Evolutionary conservation across 2,888 invertebrate species (phyloP).

Genomic region (Eueremaeus valkanovi): DNA sequence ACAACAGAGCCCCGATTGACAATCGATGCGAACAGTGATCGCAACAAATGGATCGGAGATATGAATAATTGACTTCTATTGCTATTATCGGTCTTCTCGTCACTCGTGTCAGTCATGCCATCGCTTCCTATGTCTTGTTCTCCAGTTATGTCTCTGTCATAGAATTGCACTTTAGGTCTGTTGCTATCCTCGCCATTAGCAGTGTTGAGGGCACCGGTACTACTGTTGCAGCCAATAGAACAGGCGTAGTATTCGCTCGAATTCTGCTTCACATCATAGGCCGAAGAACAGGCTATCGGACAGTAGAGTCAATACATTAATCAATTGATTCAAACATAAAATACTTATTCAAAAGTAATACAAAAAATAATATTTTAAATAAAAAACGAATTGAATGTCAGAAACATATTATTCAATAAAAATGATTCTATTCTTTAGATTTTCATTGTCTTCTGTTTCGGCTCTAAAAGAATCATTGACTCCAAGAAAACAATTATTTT

Average conservation of each 20-base stretch:
- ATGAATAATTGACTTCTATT: constrained; percentile 17
- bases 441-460: no score
- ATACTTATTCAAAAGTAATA: not conserved
- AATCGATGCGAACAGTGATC: not conserved
- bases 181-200: not conserved
- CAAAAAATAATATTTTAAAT: not conserved
- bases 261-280: not conserved
- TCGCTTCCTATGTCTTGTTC: not conserved
- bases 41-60: constrained; percentile 24
- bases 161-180: not conserved
- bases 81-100: not conserved
- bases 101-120: not conserved
- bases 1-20: not conserved
- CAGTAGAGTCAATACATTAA: not conserved
- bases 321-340: not conserved
- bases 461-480: no score
- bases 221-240: constrained; percentile 12
- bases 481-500: not conserved
- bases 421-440: no score
- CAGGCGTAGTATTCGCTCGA: constrained; percentile 27
- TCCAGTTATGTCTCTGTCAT: not conserved
- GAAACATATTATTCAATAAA: not conserved
- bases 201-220: not conserved
- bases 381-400: not conserved
- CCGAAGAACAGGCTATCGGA: not conserved